Evolutionary conservation across 2,888 invertebrate genomes (phyloP).

Genomic region (Apotomis turbidana): DNA sequence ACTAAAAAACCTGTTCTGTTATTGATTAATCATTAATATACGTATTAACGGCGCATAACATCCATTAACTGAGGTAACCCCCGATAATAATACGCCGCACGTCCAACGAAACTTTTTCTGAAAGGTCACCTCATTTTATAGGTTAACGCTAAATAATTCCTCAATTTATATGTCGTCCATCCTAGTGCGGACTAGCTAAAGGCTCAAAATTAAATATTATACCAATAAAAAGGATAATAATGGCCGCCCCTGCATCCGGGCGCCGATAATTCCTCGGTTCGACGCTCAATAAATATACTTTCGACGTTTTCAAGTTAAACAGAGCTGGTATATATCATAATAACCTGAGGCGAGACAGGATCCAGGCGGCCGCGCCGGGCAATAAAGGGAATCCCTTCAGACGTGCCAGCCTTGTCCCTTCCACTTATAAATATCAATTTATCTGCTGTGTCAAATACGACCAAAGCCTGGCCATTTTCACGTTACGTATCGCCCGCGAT

Average conservation of each 20-base stretch:
- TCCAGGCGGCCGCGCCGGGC: conserved; percentile 68
- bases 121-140: conserved; percentile 44
- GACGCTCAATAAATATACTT: conserved; percentile 79
- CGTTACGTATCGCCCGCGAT: conserved; percentile 73
- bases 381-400: conserved; percentile 83
- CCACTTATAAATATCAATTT: conserved; percentile 83
- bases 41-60: conserved; percentile 5
- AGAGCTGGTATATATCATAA: conserved; percentile 78
- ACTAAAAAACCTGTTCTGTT: not conserved
- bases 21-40: not conserved
- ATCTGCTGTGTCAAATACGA: conserved; percentile 79
- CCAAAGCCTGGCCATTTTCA: conserved; percentile 74
- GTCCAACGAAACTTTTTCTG: conserved; percentile 20
- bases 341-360: conserved; percentile 77
- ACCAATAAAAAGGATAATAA: conserved; percentile 83
- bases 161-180: conserved; percentile 75
- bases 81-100: conserved; percentile 31
- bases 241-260: conserved; percentile 77
- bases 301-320: conserved; percentile 79
- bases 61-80: conserved; percentile 22
- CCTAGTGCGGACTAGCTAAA: conserved; percentile 66
- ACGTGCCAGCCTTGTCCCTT: conserved; percentile 76
- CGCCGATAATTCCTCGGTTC: conserved; percentile 76
- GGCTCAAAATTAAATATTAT: conserved; percentile 83
- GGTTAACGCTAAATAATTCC: conserved; percentile 66